Evolutionary conservation across 2,888 invertebrate species (phyloP).

Genomic region (Antitype chi): DNA sequence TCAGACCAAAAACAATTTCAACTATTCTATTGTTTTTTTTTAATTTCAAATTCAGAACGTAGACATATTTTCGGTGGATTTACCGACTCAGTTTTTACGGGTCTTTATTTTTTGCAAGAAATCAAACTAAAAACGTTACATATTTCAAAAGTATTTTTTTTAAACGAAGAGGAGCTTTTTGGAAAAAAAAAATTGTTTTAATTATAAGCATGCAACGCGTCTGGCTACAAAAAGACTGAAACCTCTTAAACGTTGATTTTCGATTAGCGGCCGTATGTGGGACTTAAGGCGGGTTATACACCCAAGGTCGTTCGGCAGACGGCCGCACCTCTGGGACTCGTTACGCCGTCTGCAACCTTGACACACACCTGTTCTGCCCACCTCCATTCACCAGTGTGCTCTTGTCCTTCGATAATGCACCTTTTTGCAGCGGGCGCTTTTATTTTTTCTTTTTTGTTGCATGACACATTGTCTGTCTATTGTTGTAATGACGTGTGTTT

Average conservation of each 20-base stretch:
- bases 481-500: slow-evolving; percentile 42
- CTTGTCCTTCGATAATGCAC: slow-evolving; percentile 63
- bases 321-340: slow-evolving; percentile 67
- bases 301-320: slow-evolving; percentile 69
- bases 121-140: not conserved
- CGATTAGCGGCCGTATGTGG: slow-evolving; percentile 65
- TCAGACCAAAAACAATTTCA: slow-evolving; percentile 57
- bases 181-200: slow-evolving; percentile 44
- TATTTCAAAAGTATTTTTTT: slow-evolving; percentile 28
- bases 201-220: slow-evolving; percentile 46
- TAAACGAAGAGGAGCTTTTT: slow-evolving; percentile 32
- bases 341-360: slow-evolving; percentile 76
- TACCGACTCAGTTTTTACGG: slow-evolving; percentile 27
- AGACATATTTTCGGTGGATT: slow-evolving; percentile 27
- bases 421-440: slow-evolving; percentile 53
- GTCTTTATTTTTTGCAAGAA: slow-evolving; percentile 13
- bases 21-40: slow-evolving; percentile 42
- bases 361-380: slow-evolving; percentile 74
- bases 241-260: slow-evolving; percentile 60
- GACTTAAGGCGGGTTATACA: slow-evolving; percentile 63
- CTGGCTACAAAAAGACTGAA: slow-evolving; percentile 50
- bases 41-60: slow-evolving; percentile 25
- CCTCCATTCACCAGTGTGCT: slow-evolving; percentile 63
- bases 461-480: slow-evolving; percentile 56
- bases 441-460: slow-evolving; percentile 21